These are phyloP conservation scores for Myiotriccus ornatus DNA, from an alignment of 2,797 vertebrate genomes.

Conservation along the genomic window DNA sequence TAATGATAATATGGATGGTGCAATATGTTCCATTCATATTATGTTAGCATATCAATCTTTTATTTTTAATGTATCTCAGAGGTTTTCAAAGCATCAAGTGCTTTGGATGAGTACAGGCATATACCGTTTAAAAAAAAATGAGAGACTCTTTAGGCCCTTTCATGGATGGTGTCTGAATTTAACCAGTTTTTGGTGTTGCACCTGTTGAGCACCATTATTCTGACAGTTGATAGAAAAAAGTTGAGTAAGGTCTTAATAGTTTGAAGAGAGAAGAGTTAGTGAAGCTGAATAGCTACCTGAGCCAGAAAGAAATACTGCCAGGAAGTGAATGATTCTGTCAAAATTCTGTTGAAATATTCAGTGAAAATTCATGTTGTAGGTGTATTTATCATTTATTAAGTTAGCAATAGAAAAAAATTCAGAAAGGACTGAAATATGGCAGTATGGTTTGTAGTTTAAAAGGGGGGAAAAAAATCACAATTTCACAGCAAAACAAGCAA, in stretches of 20 bases:
- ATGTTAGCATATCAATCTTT: neutral
- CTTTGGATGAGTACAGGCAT: neutral
- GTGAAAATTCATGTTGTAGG: neutral
- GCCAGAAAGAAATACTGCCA: neutral
- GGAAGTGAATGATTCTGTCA: neutral
- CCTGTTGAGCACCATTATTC: neutral
- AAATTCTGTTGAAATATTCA: neutral
- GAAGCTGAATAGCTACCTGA: neutral
- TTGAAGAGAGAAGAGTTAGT: neutral
- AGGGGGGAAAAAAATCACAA: neutral
- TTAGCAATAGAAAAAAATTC: neutral
- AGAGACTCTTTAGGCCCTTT: neutral
- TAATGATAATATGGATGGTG: neutral
- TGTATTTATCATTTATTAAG: neutral
- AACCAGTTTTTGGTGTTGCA: neutral
- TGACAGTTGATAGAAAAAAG: neutral
- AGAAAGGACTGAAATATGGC: neutral
- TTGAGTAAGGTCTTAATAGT: neutral
- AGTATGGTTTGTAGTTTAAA: neutral
- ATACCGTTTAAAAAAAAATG: neutral
- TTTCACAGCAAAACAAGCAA: neutral
- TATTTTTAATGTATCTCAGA: neutral
- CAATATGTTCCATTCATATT: neutral
- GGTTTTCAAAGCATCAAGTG: neutral
- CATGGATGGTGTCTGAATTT: neutral